Base-by-base conservation (phyloP, 2,797 vertebrate species). In the Malurus leucopterus region DNA sequence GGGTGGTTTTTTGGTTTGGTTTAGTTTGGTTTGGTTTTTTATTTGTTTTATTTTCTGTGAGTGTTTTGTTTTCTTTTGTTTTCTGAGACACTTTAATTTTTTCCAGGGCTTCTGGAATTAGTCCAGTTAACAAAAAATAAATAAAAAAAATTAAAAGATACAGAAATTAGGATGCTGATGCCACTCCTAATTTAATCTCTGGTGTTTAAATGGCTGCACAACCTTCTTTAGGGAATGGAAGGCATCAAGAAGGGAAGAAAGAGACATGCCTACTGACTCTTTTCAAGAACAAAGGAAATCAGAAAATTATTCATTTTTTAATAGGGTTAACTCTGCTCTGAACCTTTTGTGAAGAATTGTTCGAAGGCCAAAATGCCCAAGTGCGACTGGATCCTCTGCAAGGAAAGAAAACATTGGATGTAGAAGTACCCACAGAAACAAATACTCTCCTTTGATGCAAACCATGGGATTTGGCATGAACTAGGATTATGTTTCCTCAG, bases 331-430 rank as follows among this genome's bases (percentile, higher is more conserved):
- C n/a, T 89, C 46, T 40, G 40, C 30, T 61, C 21, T 51, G 46
- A 89, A 64, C 38, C 11, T 58, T 79, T 40, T 16, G 41, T 11
- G 43, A 36, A 30, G 53, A 61, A 32, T 5, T 38, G 6, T 84
- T 62, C 74, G 63, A 91, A 89, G 64, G 71, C 74, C 76, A 55
- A 76, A 70, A 32, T 5, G 32, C 62, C 84, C 54, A 72, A 79
- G 53, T 9, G 11, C 0, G 57, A 27, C 15, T 75, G 75, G 15
- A 70, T 51, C 8, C 30, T 36, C 20, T 0, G 32, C n/a, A 18
- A 65, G 61, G 62, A 55, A 36, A 71, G 50, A 15, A 73, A 84
- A 68, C 11, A 41, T 7, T 50, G 26, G 50, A 63, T 1, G 4
- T 8, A 71, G 20, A 6, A 46, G 29, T 27, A 29, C 0, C 1